Base-by-base conservation (phyloP, 2,888 invertebrate genomes). In the Podabrus alpinus region DNA sequence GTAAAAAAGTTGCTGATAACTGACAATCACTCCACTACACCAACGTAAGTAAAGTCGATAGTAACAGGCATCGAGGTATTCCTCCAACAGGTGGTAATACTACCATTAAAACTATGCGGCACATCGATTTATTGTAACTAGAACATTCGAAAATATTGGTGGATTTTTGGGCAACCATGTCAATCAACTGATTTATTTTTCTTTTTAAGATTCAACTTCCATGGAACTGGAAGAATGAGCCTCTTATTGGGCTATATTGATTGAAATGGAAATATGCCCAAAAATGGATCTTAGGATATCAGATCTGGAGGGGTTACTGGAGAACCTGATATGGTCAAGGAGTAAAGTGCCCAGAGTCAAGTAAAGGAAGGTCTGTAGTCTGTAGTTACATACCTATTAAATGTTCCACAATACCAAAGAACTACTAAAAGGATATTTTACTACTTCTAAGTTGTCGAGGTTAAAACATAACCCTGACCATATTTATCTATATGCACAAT, bases 1-100 rank as follows among this genome's bases (percentile, higher is more conserved):
- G 62, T 19, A 17, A 45, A 45, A 45, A 45, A 45, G 45, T 4
- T 45, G 45, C 45, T n/a, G 45, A 45, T 45, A n/a, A 45, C 45
- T n/a, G 45, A 45, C 45, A 45, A 45, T 45, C 45, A 45, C 45
- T 45, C 45, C n/a, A 45, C 45, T 45, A n/a, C 45, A 45, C 45
- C 45, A n/a, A 45, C 45, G 45, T 45, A 45, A 45, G 59, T 72
- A 72, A 72, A 62, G 72, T 72, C 72, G 68, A 72, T 72, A 72
- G 16, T 16, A 66, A 69, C 21, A 60, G 24, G 19, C 13, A 29
- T 61, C 25, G 68, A 72, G 72, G 72, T 72, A 45, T 68, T 68
- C 71, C 66, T 60, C 68, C 75, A 75, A 75, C 75, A 75, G 75
- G 75, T 75, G 72, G 75, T 17, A 69, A n/a, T 45, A 11, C 15